Evolutionary conservation across 2,113 vertebrate species (phyloP).

Genomic region (Paralichthys olivaceus): DNA sequence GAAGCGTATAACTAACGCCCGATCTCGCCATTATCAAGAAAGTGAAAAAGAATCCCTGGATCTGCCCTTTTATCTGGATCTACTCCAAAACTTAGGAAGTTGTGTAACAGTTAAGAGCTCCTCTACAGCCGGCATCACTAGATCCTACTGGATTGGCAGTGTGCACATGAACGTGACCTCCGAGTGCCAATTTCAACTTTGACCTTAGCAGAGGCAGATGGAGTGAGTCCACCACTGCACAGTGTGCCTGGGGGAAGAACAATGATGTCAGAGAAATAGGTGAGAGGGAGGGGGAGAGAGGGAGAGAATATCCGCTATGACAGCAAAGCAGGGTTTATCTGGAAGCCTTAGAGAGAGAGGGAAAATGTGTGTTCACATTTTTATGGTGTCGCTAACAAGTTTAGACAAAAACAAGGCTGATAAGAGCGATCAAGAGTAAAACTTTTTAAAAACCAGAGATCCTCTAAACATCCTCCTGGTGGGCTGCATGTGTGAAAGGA

Average conservation of each 20-base stretch:
- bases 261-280: constrained; percentile 15
- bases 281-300: background rate
- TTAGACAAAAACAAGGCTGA: constrained; percentile 10
- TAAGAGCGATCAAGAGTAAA: constrained; percentile 1
- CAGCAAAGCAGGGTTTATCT: constrained; percentile 27
- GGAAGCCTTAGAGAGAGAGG: constrained; percentile 25
- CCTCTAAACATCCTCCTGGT: too few species aligned
- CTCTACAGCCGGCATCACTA: constrained; percentile 27
- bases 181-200: constrained; percentile 44
- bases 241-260: constrained; percentile 20
- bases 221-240: constrained; percentile 10
- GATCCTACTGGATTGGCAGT: constrained; percentile 41
- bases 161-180: constrained; percentile 18
- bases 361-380: constrained; percentile 3
- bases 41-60: too few species aligned
- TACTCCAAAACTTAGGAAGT: background rate
- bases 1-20: too few species aligned
- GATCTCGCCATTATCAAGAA: too few species aligned
- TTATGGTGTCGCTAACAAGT: constrained; percentile 2
- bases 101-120: constrained; percentile 57
- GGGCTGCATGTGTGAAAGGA: too few species aligned
- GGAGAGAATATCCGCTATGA: constrained; percentile 14
- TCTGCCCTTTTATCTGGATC: too few species aligned
- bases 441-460: too few species aligned
- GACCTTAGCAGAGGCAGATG: constrained; percentile 39